Conservation (phyloP, 2,113 vertebrate species). For the Campylomormyrus numenius region DNA sequence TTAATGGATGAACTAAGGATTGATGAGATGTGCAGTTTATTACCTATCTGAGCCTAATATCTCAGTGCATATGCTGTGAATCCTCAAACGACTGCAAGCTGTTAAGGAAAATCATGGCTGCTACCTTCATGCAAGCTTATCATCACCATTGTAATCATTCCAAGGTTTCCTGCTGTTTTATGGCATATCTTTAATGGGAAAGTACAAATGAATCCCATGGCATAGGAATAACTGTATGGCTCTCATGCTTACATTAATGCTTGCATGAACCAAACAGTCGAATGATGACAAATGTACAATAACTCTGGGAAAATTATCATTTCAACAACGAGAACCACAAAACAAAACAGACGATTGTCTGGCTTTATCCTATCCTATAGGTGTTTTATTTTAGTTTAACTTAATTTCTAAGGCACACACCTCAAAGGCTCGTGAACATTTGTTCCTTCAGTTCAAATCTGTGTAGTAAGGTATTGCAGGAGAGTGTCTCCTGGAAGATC, state of each 20-base stretch:
- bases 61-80: neutral
- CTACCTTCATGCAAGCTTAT: neutral
- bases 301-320: neutral
- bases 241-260: neutral
- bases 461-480: neutral
- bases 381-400: neutral
- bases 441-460: neutral
- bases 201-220: conserved; percentile 7
- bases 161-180: neutral
- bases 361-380: neutral
- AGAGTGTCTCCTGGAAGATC: neutral
- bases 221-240: neutral
- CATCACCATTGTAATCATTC: neutral
- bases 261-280: neutral
- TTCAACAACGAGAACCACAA: neutral
- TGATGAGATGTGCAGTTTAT: neutral
- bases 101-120: neutral
- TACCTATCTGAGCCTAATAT: neutral
- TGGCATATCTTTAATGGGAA: conserved; percentile 3
- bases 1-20: neutral
- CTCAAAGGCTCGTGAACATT: neutral
- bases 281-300: neutral
- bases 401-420: neutral
- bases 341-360: neutral
- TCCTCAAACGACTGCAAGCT: neutral